phyloP scores from a whole-genome alignment of 2,113 vertebrate genomes.

The Atlantisia rogersi region DNA sequence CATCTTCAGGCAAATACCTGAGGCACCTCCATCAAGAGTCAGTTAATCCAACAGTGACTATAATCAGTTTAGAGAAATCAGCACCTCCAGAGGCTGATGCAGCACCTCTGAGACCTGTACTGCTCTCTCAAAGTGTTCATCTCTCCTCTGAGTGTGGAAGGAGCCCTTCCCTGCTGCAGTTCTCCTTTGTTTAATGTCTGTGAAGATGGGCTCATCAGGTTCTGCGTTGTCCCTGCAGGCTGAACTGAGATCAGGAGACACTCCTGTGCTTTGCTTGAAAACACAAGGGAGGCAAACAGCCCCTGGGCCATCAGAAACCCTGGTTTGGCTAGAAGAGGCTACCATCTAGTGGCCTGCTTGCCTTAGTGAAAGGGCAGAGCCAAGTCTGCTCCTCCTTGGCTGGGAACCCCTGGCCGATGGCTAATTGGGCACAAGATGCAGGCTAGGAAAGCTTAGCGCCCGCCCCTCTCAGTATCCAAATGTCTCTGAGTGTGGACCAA shows the following conservation, averaged over 20 bases:
- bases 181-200: not conserved
- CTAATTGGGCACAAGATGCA: not conserved
- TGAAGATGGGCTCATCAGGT: not conserved
- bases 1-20: not conserved
- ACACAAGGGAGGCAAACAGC: not conserved
- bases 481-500: not conserved
- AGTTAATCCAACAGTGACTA: not conserved
- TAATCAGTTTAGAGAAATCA: not conserved
- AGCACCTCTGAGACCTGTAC: not conserved
- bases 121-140: not conserved
- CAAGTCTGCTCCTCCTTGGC: not conserved
- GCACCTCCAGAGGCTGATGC: not conserved
- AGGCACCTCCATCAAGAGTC: not conserved
- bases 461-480: fast-evolving
- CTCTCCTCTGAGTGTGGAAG: not conserved
- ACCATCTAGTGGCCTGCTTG: not conserved
- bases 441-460: not conserved
- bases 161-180: not conserved
- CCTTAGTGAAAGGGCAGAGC: not conserved
- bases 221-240: not conserved
- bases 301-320: not conserved
- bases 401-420: fast-evolving
- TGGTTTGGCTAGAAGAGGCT: not conserved
- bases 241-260: not conserved
- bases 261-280: fast-evolving